phyloP scores from a whole-genome alignment of 2,888 invertebrate genomes.

The Amphipyra berbera region DNA sequence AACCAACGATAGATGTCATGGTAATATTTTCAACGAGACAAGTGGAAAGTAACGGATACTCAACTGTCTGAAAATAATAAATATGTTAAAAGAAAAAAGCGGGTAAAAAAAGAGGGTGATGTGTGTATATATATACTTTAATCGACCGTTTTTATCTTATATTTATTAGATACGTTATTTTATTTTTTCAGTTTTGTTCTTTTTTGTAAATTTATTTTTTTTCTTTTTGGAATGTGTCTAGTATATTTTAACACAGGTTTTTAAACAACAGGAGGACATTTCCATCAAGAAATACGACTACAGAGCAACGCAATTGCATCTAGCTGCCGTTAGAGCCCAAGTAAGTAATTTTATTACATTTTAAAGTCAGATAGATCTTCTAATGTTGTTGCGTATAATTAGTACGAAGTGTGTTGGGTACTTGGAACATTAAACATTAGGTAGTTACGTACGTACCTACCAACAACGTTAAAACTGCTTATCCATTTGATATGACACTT shows the following conservation, averaged over 20 bases:
- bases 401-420: conserved; percentile 8
- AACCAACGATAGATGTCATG: conserved; percentile 1
- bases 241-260: conserved; percentile 5
- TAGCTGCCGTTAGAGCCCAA: conserved; percentile 97
- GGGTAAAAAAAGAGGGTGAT: too few relatives aligned
- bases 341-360: conserved; percentile 87
- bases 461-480: not conserved
- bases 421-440: not conserved
- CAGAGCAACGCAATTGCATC: conserved; percentile 96
- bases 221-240: too few relatives aligned
- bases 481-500: not conserved
- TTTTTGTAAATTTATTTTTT: too few relatives aligned
- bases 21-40: too few relatives aligned
- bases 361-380: not conserved
- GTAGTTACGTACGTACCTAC: not conserved
- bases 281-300: conserved; percentile 98
- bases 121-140: too few relatives aligned
- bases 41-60: too few relatives aligned
- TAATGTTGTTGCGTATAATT: too few relatives aligned
- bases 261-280: conserved; percentile 94
- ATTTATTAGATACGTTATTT: too few relatives aligned
- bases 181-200: too few relatives aligned
- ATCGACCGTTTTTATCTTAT: too few relatives aligned
- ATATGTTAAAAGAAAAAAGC: too few relatives aligned
- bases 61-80: too few relatives aligned